These are phyloP conservation scores for Dromiciops gliroides DNA, from an alignment of 2,113 vertebrate genomes.

Conservation along the genomic window DNA sequence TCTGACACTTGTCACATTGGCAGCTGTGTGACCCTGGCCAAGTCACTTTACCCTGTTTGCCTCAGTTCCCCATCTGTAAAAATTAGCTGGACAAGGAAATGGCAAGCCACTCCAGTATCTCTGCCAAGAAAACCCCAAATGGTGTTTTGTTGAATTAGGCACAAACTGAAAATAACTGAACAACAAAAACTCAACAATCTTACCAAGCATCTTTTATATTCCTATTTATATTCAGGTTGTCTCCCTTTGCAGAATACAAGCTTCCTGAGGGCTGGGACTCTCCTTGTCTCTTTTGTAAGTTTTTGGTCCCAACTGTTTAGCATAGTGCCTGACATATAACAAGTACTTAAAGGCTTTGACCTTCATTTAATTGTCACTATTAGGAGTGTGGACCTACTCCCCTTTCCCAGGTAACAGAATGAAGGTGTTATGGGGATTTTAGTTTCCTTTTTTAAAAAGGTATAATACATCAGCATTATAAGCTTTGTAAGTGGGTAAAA, in stretches of 20 bases:
- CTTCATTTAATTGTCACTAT: not conserved
- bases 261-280: not conserved
- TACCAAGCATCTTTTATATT: not conserved
- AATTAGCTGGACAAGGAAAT: not conserved
- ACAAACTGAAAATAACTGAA: not conserved
- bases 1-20: no score
- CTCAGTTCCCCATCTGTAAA: not conserved
- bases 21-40: not conserved
- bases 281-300: not conserved
- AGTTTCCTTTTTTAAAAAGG: not conserved
- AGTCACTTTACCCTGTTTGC: not conserved
- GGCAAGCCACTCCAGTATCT: not conserved
- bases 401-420: not conserved
- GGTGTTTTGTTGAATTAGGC: not conserved
- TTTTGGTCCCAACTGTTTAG: not conserved
- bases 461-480: not conserved
- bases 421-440: not conserved
- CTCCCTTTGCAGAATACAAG: not conserved
- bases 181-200: not conserved
- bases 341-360: not conserved
- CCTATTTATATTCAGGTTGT: not conserved
- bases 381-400: conserved; percentile 54
- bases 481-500: conserved; percentile 11
- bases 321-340: not conserved
- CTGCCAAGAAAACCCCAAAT: not conserved